These are phyloP conservation scores for Ramphastos sulfuratus DNA, from an alignment of 2,113 vertebrate species.

Conservation along the genomic window DNA sequence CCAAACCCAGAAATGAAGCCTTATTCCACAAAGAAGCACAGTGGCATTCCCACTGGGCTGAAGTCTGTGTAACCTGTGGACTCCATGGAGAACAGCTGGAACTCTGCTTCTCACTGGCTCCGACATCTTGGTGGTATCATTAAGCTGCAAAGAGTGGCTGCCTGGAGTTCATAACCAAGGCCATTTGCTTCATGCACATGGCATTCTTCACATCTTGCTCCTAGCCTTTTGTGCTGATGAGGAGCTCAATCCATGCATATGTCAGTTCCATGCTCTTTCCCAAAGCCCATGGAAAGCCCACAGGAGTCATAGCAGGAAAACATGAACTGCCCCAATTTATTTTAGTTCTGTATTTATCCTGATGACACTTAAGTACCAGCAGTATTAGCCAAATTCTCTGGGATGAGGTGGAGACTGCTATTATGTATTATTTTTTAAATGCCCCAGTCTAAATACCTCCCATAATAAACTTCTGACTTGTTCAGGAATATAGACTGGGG, in stretches of 20 bases:
- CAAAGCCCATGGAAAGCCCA: background rate
- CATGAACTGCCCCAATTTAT: background rate
- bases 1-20: background rate
- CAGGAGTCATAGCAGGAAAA: background rate
- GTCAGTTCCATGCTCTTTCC: background rate
- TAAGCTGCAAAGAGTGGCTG: background rate
- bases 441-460: background rate
- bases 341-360: background rate
- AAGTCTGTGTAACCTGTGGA: background rate
- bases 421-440: background rate
- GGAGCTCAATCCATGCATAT: rapidly evolving
- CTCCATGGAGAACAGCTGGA: background rate
- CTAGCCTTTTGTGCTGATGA: rapidly evolving
- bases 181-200: background rate
- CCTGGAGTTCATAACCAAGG: background rate
- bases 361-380: background rate
- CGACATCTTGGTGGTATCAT: background rate
- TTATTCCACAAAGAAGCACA: rapidly evolving
- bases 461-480: background rate
- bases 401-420: background rate
- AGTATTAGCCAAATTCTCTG: background rate
- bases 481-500: background rate
- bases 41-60: background rate
- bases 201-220: background rate
- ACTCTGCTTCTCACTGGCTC: background rate